A percentile compares a stretch with the other conserved stretches of the same genome.
Evolutionary conservation across 2,888 invertebrate genomes (phyloP).

Genomic region (Himalopsyche anomala): DNA sequence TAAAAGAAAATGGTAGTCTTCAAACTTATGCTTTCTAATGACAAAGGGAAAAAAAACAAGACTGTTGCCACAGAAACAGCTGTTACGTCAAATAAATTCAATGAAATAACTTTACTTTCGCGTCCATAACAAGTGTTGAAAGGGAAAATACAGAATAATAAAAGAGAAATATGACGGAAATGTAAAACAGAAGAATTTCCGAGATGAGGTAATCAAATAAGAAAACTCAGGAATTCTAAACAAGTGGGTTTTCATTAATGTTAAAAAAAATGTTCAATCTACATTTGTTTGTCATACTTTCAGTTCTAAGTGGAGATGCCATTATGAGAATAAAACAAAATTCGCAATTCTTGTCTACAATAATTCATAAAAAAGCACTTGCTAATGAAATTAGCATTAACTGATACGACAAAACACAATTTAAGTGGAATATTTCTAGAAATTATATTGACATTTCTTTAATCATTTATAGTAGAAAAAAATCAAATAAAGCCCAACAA

Average conservation of each 20-base stretch:
- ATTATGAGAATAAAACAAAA: no score
- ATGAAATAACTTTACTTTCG: constrained; percentile 29
- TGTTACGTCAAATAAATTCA: constrained; percentile 26
- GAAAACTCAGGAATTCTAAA: constrained; percentile 3
- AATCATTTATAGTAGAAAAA: no score
- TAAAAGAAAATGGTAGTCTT: neutral
- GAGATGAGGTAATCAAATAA: constrained; percentile 34
- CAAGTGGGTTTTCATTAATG: neutral
- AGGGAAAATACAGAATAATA: constrained; percentile 10
- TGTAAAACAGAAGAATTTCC: constrained; percentile 30
- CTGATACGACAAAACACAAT: no score
- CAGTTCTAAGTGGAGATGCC: no score
- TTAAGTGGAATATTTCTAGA: no score
- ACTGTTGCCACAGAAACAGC: constrained; percentile 26
- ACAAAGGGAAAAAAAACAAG: constrained; percentile 10
- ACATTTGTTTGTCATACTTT: no score
- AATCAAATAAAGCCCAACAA: no score
- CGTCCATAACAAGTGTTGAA: constrained; percentile 15
- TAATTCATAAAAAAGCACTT: no score
- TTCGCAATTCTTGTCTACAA: no score
- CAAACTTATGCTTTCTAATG: constrained; percentile 10
- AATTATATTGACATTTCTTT: no score
- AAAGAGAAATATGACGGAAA: constrained; percentile 34
- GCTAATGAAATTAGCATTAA: no score
- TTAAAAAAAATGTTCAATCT: neutral